Evolutionary conservation across 2,888 invertebrate genomes (phyloP).

Genomic region (Drosophila longiperda): DNA sequence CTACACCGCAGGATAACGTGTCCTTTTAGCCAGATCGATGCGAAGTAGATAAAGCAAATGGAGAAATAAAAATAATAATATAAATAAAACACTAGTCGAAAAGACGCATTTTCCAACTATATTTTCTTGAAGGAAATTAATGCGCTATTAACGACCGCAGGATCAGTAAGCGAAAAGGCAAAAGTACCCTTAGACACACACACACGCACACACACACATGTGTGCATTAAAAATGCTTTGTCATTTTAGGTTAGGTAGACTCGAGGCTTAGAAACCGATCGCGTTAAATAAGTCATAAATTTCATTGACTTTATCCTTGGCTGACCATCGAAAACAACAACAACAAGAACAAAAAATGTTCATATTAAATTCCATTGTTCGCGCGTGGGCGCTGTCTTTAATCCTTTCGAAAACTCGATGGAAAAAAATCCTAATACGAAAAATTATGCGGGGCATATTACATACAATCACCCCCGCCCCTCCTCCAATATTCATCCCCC

Average conservation of each 20-base stretch:
- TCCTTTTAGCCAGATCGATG: constrained; percentile 49
- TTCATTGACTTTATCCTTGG: constrained; percentile 78
- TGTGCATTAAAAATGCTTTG: constrained; percentile 64
- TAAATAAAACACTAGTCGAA: constrained; percentile 24
- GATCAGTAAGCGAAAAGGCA: constrained; percentile 35
- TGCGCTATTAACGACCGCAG: constrained; percentile 76
- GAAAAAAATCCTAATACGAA: constrained; percentile 5
- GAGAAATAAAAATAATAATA: constrained; percentile 48
- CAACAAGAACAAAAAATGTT: constrained; percentile 37
- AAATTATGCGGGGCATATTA: constrained; percentile 70
- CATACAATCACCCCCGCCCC: constrained; percentile 24
- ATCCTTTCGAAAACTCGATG: constrained; percentile 56
- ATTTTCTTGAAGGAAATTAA: constrained; percentile 51
- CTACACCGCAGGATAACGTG: constrained; percentile 44
- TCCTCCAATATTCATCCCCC: neutral
- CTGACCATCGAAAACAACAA: constrained; percentile 51
- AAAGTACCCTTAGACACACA: constrained; percentile 18
- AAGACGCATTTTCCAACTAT: constrained; percentile 26
- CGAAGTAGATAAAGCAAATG: constrained; percentile 39
- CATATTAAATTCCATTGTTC: constrained; percentile 75
- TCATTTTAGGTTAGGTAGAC: constrained; percentile 54
- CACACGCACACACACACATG: constrained; percentile 5
- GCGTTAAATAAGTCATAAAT: constrained; percentile 79
- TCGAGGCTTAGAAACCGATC: constrained; percentile 3
- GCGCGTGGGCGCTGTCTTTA: constrained; percentile 51